Percentiles rank a stretch among this genome's conserved stretches.
These are phyloP conservation scores for Hippoglossus stenolepis DNA, from an alignment of 2,113 vertebrate species.

Conservation along the genomic window DNA sequence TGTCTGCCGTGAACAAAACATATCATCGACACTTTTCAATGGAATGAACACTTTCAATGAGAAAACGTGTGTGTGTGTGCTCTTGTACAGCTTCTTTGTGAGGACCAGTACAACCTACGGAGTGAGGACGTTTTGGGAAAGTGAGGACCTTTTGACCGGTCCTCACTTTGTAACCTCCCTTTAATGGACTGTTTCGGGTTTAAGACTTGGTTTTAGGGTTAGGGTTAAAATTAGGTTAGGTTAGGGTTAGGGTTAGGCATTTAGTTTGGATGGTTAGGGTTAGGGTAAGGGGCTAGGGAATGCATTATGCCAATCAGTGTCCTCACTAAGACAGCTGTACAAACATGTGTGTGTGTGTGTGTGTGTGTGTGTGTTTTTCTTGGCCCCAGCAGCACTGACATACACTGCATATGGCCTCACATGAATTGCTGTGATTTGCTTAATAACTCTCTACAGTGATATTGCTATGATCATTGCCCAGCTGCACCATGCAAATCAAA, in stretches of 20 bases:
- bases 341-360: slow-evolving; percentile 55
- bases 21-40: slow-evolving; percentile 67
- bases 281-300: no score
- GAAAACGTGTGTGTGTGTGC: slow-evolving; percentile 55
- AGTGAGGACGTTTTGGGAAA: no score
- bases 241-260: no score
- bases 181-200: no score
- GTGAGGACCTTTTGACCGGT: no score
- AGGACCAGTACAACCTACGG: not conserved
- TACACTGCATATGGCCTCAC: slow-evolving; percentile 35
- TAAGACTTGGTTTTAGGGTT: no score
- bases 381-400: slow-evolving; percentile 17
- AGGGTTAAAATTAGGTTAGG: no score
- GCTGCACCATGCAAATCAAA: slow-evolving; percentile 56
- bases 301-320: no score
- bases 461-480: slow-evolving; percentile 58
- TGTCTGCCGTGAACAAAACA: slow-evolving; percentile 64
- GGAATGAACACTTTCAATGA: slow-evolving; percentile 73
- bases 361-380: not conserved
- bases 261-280: no score
- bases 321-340: no score
- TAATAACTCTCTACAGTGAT: slow-evolving; percentile 53
- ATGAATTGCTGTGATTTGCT: slow-evolving; percentile 63
- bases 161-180: no score
- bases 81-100: no score